Conservation (phyloP, 2,113 vertebrate genomes). For the Protomyctophum bolini region DNA sequence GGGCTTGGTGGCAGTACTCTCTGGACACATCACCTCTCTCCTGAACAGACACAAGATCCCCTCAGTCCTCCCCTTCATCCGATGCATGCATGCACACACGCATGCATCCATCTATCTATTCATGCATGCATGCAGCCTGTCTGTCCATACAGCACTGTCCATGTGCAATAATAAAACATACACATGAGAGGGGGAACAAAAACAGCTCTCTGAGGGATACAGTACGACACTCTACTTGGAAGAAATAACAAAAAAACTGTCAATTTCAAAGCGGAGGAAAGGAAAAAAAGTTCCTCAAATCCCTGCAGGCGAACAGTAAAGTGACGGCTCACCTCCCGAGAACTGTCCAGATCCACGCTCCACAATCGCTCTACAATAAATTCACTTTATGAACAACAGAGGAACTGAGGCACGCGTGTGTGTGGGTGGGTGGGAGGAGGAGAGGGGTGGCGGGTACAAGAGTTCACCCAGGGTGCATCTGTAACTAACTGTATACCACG, state of each 20-base stretch:
- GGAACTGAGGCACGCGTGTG: background rate
- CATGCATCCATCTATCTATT: too few species aligned
- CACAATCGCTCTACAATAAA: background rate
- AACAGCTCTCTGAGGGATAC: too few species aligned
- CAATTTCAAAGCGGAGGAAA: constrained; percentile 19
- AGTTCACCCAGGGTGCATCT: background rate
- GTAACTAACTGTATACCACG: background rate
- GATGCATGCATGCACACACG: too few species aligned
- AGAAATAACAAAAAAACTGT: background rate
- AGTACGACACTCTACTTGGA: too few species aligned
- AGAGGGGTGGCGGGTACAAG: background rate
- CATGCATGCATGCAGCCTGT: too few species aligned
- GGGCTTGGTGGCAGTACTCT: too few species aligned
- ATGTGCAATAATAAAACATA: too few species aligned
- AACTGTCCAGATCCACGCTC: background rate
- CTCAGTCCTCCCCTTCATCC: too few species aligned
- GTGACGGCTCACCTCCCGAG: background rate
- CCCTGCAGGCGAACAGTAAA: background rate
- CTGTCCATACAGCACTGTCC: too few species aligned
- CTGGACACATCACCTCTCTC: too few species aligned
- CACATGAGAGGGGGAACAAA: too few species aligned
- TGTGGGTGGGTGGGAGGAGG: background rate
- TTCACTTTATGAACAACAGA: constrained; percentile 7
- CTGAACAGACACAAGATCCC: too few species aligned
- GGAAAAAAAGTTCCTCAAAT: background rate